Conservation (phyloP, 1,140 invertebrate species). For the Hylyphantes graminicola region DNA sequence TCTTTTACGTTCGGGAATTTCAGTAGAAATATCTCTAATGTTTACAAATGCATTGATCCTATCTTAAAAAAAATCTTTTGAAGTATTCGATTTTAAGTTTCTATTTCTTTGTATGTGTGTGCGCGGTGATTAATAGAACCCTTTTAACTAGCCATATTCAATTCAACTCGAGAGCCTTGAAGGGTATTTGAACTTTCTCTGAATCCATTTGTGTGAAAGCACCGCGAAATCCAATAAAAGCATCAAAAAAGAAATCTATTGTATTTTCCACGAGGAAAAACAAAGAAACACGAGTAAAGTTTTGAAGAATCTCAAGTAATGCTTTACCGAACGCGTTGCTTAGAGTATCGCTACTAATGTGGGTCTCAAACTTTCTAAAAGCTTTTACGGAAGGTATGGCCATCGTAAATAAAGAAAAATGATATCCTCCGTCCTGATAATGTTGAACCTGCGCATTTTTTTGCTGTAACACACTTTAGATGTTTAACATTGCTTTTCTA, state of each 20-base stretch:
- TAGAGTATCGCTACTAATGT: neutral
- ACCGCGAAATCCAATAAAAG: neutral
- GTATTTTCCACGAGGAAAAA: neutral
- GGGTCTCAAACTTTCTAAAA: slow-evolving; percentile 41
- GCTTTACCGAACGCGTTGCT: neutral
- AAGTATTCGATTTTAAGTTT: too few species aligned
- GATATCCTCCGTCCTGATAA: slow-evolving; percentile 24
- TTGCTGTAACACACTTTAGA: neutral
- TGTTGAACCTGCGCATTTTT: slow-evolving; percentile 24
- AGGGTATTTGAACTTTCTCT: neutral
- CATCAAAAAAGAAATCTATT: neutral
- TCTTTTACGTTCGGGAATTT: too few species aligned
- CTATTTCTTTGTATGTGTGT: too few species aligned
- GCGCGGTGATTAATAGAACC: too few species aligned
- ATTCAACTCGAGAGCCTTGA: neutral
- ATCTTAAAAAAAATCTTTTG: too few species aligned
- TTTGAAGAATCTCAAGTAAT: slow-evolving; percentile 3
- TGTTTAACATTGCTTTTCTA: too few species aligned
- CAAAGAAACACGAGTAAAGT: neutral
- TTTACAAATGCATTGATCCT: too few species aligned
- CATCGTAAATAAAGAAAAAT: slow-evolving; percentile 49
- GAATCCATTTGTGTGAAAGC: neutral
- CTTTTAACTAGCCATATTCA: too few species aligned
- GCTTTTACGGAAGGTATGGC: slow-evolving; percentile 35
- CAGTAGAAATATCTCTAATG: too few species aligned